Conservation (phyloP, 2,888 invertebrate species). For the Drosophila paramelanica region DNA sequence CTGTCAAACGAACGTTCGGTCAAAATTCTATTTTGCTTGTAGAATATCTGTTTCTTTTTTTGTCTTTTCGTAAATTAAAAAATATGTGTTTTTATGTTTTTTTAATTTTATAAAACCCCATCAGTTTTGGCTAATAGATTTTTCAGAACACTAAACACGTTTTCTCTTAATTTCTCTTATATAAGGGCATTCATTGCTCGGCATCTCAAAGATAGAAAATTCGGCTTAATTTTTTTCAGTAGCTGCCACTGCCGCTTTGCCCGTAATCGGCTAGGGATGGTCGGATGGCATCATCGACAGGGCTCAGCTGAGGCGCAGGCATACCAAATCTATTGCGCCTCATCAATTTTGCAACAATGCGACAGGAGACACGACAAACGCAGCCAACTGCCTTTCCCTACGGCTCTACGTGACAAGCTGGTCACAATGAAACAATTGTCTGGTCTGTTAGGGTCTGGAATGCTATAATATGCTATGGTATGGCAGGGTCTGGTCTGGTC, state of each 20-base stretch:
- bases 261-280: slow-evolving; percentile 35
- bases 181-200: slow-evolving; percentile 9
- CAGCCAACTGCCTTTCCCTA: slow-evolving; percentile 32
- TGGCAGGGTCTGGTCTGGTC: neutral
- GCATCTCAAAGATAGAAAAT: neutral
- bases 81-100: too few relatives aligned
- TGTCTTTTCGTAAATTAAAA: too few relatives aligned
- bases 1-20: neutral
- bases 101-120: neutral
- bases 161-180: neutral
- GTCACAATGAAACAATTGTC: slow-evolving; percentile 62
- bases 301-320: slow-evolving; percentile 31
- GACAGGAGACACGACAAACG: slow-evolving; percentile 60
- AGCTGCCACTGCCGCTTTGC: slow-evolving; percentile 21
- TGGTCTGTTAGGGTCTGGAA: slow-evolving; percentile 28
- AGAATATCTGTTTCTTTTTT: too few relatives aligned
- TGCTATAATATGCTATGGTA: neutral
- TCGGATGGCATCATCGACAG: slow-evolving; percentile 28
- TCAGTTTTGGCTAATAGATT: too few relatives aligned
- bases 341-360: slow-evolving; percentile 80
- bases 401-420: slow-evolving; percentile 54
- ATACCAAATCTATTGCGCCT: slow-evolving; percentile 67
- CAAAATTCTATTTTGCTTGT: too few relatives aligned
- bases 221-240: slow-evolving; percentile 14
- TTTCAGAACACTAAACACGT: too few relatives aligned